These are phyloP conservation scores for Gonioctena quinquepunctata DNA, from an alignment of 1,140 invertebrate genomes.

Conservation along the genomic window DNA sequence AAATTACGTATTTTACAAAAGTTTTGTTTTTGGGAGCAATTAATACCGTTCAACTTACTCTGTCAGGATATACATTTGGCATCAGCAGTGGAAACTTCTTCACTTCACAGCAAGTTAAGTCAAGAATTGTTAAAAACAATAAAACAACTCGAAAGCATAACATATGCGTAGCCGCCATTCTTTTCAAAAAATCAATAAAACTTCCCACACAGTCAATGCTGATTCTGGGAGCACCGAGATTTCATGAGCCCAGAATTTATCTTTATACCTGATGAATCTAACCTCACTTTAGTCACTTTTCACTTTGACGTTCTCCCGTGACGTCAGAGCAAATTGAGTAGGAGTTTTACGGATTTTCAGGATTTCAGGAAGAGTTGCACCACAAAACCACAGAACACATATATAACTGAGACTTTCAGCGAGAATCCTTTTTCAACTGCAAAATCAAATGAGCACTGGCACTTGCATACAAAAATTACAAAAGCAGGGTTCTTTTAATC, in stretches of 20 bases:
- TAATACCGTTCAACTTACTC: conserved; percentile 62
- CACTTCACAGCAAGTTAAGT: conserved; percentile 39
- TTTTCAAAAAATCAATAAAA: conserved; percentile 20
- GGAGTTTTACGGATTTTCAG: no score
- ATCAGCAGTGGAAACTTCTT: conserved; percentile 69
- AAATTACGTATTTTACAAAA: no score
- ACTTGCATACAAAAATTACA: no score
- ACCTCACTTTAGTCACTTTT: no score
- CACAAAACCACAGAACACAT: no score
- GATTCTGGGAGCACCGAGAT: not conserved
- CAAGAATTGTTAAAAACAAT: conserved; percentile 30
- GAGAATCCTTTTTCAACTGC: no score
- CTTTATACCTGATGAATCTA: not conserved
- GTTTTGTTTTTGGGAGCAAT: no score
- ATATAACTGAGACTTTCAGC: no score
- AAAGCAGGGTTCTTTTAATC: no score
- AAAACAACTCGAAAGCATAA: conserved; percentile 27
- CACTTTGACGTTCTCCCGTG: not conserved
- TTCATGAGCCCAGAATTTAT: not conserved
- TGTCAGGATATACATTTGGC: conserved; percentile 71
- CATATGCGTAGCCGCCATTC: conserved; percentile 43
- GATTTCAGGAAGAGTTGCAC: no score
- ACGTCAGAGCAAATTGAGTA: no score
- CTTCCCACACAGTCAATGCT: not conserved
- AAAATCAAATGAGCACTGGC: no score